phyloP scores from a whole-genome alignment of 2,113 vertebrate species.

The Pantherophis guttatus region DNA sequence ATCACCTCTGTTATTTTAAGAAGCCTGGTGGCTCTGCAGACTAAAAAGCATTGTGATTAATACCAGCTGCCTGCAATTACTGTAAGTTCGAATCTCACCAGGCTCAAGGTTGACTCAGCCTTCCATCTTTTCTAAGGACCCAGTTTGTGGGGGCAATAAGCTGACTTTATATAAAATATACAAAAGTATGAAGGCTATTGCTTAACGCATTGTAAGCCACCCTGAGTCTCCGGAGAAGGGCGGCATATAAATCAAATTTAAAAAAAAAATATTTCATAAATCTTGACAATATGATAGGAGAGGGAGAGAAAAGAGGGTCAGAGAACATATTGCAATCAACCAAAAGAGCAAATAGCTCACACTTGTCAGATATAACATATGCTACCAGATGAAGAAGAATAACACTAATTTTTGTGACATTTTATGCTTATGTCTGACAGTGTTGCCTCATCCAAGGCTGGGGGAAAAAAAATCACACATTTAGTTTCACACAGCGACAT shows the following conservation, averaged over 20 bases:
- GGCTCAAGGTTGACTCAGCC: too few species aligned
- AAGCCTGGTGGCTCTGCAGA: too few species aligned
- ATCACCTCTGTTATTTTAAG: not conserved
- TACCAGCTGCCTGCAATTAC: too few species aligned
- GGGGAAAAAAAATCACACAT: not conserved
- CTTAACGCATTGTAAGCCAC: too few species aligned
- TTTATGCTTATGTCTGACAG: conserved; percentile 25
- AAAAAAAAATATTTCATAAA: not conserved
- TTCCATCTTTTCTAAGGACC: too few species aligned
- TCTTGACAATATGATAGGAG: not conserved
- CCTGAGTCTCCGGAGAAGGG: too few species aligned
- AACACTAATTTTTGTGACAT: conserved; percentile 47
- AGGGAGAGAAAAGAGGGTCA: not conserved
- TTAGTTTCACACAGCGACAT: not conserved
- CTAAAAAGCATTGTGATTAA: too few species aligned
- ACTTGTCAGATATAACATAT: conserved; percentile 10
- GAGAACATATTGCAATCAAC: not conserved
- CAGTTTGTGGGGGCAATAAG: too few species aligned
- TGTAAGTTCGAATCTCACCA: too few species aligned
- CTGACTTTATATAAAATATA: too few species aligned
- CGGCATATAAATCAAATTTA: too few species aligned
- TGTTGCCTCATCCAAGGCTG: not conserved
- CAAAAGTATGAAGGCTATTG: too few species aligned
- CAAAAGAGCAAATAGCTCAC: conserved; percentile 2
- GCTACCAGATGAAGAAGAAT: conserved; percentile 33